Percentiles rank a stretch among this genome's conserved stretches.
These are phyloP conservation scores for Xiphophorus couchianus DNA, from an alignment of 2,113 vertebrate species.

Conservation along the genomic window DNA sequence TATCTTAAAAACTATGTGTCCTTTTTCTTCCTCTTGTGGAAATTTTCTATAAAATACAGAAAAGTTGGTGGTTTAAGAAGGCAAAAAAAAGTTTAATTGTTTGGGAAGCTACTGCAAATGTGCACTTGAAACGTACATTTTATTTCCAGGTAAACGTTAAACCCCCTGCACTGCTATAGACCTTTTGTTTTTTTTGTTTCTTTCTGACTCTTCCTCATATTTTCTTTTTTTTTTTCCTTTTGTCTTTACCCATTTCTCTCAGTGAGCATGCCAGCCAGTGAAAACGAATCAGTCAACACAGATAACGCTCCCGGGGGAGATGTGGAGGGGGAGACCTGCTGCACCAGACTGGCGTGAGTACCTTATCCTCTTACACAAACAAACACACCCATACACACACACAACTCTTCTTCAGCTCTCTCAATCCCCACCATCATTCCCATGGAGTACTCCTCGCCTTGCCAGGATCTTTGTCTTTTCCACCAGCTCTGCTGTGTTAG, in stretches of 20 bases:
- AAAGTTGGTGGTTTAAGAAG: background rate
- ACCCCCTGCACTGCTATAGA: background rate
- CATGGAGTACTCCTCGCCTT: slow-evolving; percentile 18
- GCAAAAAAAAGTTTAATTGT: background rate
- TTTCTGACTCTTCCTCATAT: slow-evolving; percentile 34
- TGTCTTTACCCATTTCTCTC: slow-evolving; percentile 48
- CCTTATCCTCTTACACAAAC: slow-evolving; percentile 12
- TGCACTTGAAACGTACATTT: background rate
- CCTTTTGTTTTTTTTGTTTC: background rate
- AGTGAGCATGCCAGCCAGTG: slow-evolving; percentile 99
- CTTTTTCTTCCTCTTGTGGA: background rate
- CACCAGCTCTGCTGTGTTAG: slow-evolving; percentile 12
- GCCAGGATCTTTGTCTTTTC: background rate
- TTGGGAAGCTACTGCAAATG: background rate
- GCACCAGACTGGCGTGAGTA: slow-evolving; percentile 95
- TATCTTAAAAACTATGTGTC: background rate
- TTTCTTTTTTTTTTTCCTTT: background rate
- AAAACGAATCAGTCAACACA: slow-evolving; percentile 97
- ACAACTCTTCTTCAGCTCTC: slow-evolving; percentile 17
- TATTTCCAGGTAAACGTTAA: background rate
- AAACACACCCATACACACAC: background rate
- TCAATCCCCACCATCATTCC: slow-evolving; percentile 26
- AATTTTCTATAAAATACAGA: background rate
- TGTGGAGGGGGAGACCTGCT: slow-evolving; percentile 95
- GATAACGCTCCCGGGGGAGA: slow-evolving; percentile 94